Evolutionary conservation across 1,140 invertebrate species (phyloP).

Genomic region (Drosophila nannoptera): DNA sequence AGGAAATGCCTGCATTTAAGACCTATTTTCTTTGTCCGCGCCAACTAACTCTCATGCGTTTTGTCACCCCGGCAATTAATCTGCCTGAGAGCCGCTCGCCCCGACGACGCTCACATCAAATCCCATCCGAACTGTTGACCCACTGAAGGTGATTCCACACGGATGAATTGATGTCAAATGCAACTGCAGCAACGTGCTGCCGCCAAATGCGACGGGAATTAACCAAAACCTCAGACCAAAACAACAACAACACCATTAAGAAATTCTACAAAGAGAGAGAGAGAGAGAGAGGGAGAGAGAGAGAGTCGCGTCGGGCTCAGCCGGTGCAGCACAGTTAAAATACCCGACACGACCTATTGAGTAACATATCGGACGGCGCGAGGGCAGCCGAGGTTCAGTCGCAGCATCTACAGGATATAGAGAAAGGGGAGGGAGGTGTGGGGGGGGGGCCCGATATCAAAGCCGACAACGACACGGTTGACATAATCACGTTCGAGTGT

Average conservation of each 20-base stretch:
- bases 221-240: conserved; percentile 8
- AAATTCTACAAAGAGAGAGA: conserved; percentile 7
- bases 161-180: conserved; percentile 35
- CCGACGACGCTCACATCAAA: conserved; percentile 6
- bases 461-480: conserved; percentile 50
- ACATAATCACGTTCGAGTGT: conserved; percentile 75
- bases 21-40: conserved; percentile 11
- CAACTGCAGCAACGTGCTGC: conserved; percentile 49
- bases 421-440: conserved; percentile 2
- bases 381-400: not conserved
- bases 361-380: conserved; percentile 49
- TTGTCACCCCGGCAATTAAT: conserved; percentile 57
- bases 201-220: conserved; percentile 60
- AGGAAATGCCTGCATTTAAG: conserved; percentile 35
- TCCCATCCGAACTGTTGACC: conserved; percentile 41
- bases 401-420: too few relatives aligned
- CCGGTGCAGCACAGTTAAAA: conserved; percentile 53
- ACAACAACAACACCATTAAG: too few relatives aligned
- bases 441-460: conserved; percentile 24
- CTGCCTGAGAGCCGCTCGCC: conserved; percentile 38
- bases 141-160: conserved; percentile 32
- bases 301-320: conserved; percentile 5
- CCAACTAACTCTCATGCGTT: conserved; percentile 18
- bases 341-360: conserved; percentile 64
- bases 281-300: conserved; percentile 13